A percentile compares a stretch with the other conserved stretches of the same genome.
Evolutionary conservation across 2,888 invertebrate species (phyloP).

Genomic region (Bellardia bayeri): DNA sequence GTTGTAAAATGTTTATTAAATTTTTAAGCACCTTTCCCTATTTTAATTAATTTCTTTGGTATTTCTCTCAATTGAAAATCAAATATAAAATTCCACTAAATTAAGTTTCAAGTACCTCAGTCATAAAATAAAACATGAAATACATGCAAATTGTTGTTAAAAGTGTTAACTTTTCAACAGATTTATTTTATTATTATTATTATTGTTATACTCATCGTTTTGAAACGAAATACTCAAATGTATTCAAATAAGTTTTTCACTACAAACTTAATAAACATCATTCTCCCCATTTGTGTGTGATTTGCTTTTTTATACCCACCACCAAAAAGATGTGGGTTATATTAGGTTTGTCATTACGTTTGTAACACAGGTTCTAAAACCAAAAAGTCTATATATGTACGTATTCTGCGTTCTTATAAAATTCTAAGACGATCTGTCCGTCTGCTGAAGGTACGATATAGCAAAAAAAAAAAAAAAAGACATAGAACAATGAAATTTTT

Average conservation of each 20-base stretch:
- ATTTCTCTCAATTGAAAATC: conserved; percentile 50
- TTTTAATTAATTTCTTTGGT: neutral
- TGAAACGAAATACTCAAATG: neutral
- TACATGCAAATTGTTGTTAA: conserved; percentile 43
- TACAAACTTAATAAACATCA: conserved; percentile 2
- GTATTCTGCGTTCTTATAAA: too few species aligned
- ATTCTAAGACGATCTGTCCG: too few species aligned
- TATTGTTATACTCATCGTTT: conserved; percentile 35
- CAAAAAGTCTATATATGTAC: too few species aligned
- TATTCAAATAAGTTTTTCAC: conserved; percentile 43
- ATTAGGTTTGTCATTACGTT: too few species aligned
- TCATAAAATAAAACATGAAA: conserved; percentile 44
- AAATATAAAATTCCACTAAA: conserved; percentile 64
- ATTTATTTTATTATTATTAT: conserved; percentile 43
- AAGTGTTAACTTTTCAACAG: conserved; percentile 60
- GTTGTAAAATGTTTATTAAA: neutral
- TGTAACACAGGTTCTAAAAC: too few species aligned
- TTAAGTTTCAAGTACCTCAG: conserved; percentile 58
- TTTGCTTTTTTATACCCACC: neutral
- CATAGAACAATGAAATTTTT: too few species aligned
- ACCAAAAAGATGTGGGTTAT: too few species aligned
- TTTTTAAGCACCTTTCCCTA: neutral
- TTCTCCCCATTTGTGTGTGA: conserved; percentile 13
- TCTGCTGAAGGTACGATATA: too few species aligned
- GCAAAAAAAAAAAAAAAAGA: too few species aligned